Base-by-base conservation (phyloP, 2,797 vertebrate genomes). In the Poeciliopsis presidionis region DNA sequence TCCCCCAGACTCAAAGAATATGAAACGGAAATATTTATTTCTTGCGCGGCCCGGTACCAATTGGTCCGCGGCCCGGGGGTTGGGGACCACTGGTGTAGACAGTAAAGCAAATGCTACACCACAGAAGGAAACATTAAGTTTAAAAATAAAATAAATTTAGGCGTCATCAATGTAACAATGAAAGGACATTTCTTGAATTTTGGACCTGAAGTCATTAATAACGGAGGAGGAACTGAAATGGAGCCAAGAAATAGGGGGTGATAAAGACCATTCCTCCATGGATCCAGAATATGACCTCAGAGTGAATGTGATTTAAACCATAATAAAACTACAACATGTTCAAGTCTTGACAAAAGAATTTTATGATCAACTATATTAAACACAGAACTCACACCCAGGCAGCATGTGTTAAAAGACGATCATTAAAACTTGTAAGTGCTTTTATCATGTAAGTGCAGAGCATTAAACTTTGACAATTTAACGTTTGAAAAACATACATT, bases 381-480 rank as follows among this genome's bases (percentile, higher is more conserved):
- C 12, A 20, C 18, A 36, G 36, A 36, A 39, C 12, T 12, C 33
- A 5, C 33, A 65, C 20, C 7, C 18, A 22, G 20, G 63, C 63
- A 65, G 12, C 2, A 12, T 61, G n/a, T 11, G 7, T 7, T 25
- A 39, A 41, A 41, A 41, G 36, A 25, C 0, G 3, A 18, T 28
- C 41, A 59, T 59, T 59, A 20, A 28, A 39, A 41, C 7, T 12
- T 16, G 8, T 11, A n/a, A 45, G 53, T 82, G 57, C 33, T 82
- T 46, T 74, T 70, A 67, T 92, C 90, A 82, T 90, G 85, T 28
- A 89, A 93, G 86, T 76, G 59, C 89, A 88, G 89, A 87, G 86
- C 77, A 92, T 73, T 83, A 4, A 86, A 71, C 70, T 57, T 13
- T 36, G 20, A 43, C 18, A 65, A 65, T 18, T 11, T 36, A 18